Base-by-base conservation (phyloP, 2,797 vertebrate genomes). In the Trichosurus vulpecula region DNA sequence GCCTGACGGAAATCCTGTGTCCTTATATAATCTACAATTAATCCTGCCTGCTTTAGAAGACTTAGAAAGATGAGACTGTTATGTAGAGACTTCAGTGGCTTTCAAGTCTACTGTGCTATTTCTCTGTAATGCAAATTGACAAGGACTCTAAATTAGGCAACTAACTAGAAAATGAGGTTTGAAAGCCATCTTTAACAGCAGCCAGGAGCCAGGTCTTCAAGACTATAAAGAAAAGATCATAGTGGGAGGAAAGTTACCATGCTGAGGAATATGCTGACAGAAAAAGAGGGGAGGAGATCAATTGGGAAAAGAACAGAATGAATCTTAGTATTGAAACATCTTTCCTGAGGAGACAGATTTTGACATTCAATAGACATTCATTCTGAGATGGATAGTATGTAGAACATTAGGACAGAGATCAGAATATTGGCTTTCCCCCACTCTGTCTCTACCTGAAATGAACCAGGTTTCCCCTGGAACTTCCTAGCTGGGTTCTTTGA, bases 71-170 rank as follows among this genome's bases (percentile, higher is more conserved):
- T 14, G 58, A 51, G 74, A 74, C 91, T 91, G 95, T 93, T 92
- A 97, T 91, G 96, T 97, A 95, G 27, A 74, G 93, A 97, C 93
- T 96, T 93, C 91, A 94, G 94, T 10, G 10, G 91, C 93, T 98
- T 97, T 97, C 97, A 98, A 97, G 96, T 96, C 93, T 92, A 87
- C 95, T 97, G 94, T 91, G 92, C 98, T 98, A 98, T 97, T 98
- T 97, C 98, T 96, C 90, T 11, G 56, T 96, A 95, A 98, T 0
- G 0, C 96, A 94, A 97, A 94, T 91, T 97, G 97, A 96, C 96
- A 96, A 54, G 96, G 92, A 81, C 97, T 97, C 95, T 96, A 98
- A 96, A 96, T 97, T 98, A 98, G 97, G 97, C 94, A 98, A 93
- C 95, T 97, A 96, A 96, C 11, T 97, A 92, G 94, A 93, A 97